Evolutionary conservation across 2,888 invertebrate genomes (phyloP).

Genomic region (Philereme vetulata): DNA sequence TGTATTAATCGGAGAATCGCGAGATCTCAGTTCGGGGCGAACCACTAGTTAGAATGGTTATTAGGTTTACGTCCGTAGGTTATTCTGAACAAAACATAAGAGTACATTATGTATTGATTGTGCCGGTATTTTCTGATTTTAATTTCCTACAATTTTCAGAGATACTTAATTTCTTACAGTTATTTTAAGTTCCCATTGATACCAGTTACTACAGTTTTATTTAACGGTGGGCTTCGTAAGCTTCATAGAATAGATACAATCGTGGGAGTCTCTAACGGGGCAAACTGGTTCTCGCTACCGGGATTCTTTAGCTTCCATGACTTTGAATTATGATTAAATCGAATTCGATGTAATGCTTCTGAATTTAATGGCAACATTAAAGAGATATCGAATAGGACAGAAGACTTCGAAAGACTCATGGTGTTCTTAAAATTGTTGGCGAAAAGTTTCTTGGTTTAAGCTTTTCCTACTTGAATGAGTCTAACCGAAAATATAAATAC

Average conservation of each 20-base stretch:
- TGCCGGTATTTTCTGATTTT: no score
- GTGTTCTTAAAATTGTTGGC: no score
- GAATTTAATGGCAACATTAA: not conserved
- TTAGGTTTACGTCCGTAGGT: no score
- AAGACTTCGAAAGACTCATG: no score
- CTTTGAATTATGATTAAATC: conserved; percentile 18
- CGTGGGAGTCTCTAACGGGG: conserved; percentile 29
- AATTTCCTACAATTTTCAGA: conserved; percentile 5
- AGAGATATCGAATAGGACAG: not conserved
- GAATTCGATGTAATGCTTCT: conserved; percentile 6
- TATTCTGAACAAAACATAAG: no score
- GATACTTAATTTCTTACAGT: conserved; percentile 4
- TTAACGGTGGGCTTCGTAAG: conserved; percentile 25
- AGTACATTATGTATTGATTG: no score
- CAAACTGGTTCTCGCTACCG: conserved; percentile 27
- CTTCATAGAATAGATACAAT: conserved; percentile 27
- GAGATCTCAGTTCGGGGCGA: no score
- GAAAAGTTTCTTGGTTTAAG: no score
- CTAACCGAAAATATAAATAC: no score
- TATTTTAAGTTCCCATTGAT: conserved; percentile 23
- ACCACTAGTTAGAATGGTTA: no score
- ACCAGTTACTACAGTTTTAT: conserved; percentile 23
- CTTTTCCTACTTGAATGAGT: no score
- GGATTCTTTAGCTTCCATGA: conserved; percentile 13
- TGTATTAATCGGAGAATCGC: no score